Base-by-base conservation (phyloP, 2,888 invertebrate species). In the Spodoptera picta region DNA sequence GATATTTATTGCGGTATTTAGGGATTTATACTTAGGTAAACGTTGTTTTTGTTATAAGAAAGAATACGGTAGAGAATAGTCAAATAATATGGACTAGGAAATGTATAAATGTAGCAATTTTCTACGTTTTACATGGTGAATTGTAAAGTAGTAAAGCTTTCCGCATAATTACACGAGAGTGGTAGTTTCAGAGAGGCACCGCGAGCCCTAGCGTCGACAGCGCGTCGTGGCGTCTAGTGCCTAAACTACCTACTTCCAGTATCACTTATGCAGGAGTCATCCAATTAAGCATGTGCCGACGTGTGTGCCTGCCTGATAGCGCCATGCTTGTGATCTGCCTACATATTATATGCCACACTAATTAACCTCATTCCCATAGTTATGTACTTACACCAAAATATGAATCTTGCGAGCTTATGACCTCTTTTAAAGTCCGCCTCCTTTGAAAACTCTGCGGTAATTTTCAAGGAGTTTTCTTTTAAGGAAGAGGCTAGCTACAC, bases 221-320 rank as follows among this genome's bases (percentile, higher is more conserved):
- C 11, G 43, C 52, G 44, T 23, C 11, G 43, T 49, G 19, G 49
- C 59, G 60, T 65, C 63, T 73, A 61, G 65, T 65, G 57, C 58
- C 68, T 65, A 69, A 75, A 71, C 62, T 75, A 71, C 59, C 50
- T 69, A 55, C 58, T 61, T 50, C 70, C 65, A 60, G 65, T 75
- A 79, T 83, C 80, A 82, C 75, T 81, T 84, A 86, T 86, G 84
- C 81, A 83, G 72, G 78, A 79, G 78, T 81, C 77, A 80, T 81
- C 81, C 80, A 85, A 87, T 85, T 86, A 87, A 68, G 75, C 66
- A 63, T 69, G 73, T 78, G 75, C 65, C 69, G 48, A 69, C 76
- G 65, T 66, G 66, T 71, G 72, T 55, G 63, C 72, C 59, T 58
- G 64, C 60, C 65, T 71, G 69, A 70, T 73, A 67, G 69, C 57